Base-by-base conservation (phyloP, 2,888 invertebrate species). In the Ferdinandea cuprea region DNA sequence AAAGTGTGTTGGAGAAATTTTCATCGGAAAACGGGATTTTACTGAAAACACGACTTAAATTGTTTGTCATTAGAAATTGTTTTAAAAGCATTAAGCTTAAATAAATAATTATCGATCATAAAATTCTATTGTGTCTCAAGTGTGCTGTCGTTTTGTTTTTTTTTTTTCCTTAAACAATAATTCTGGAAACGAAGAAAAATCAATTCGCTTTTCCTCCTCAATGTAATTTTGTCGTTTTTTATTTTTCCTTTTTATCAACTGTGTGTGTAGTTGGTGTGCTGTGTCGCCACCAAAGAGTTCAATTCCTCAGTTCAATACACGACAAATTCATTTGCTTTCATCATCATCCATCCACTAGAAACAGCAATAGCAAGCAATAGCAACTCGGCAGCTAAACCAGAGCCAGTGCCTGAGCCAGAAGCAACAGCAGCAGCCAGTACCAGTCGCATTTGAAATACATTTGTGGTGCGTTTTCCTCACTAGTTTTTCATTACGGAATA, bases 1-100 rank as follows among this genome's bases (percentile, higher is more conserved):
- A 83, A 83, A 83, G 83, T 83, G 77, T 83, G 83, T 78, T 83
- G 83, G 83, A 83, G 77, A 83, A 83, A 83, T 83, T 83, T 83
- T 83, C 72, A 48, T 77, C 56, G 77, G 77, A 61, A 52, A 83
- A 77, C 77, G 77, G 72, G 72, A 76, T 63, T 54, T 44, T 35
- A 35, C 2, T n/a, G 40, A 11, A 11, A 48, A 17, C 11, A 59
- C 19, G n/a, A 71, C 9, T 35, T 25, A 46, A 61, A 61, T 63
- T 48, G 35, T 28, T 63, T 37, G 63, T 63, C 48, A 35, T 48
- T 48, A 48, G 17, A 46, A 32, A 9, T 9, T 25, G 17, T n/a
- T 17, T 17, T 32, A 19, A 25, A 11, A 19, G 21, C 25, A 5
- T 35, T n/a, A 17, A 15, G n/a, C n/a, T n/a, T n/a, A n/a, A 30